Evolutionary conservation across 1,140 invertebrate species (phyloP).

Genomic region (Zaprionus nigranus): DNA sequence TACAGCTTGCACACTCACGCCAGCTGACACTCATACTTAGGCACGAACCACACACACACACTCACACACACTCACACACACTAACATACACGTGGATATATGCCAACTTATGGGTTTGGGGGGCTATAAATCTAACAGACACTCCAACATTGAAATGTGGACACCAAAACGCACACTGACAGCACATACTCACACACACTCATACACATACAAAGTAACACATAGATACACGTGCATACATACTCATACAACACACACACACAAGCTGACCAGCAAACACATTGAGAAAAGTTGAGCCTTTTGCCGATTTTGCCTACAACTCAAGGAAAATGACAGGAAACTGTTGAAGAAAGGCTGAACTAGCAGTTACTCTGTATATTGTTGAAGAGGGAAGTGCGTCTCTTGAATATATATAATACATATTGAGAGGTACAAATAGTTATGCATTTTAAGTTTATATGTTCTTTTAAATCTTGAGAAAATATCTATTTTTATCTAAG

Average conservation of each 20-base stretch:
- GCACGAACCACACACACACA: constrained; percentile 10
- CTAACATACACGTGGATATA: constrained; percentile 6
- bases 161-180: constrained; percentile 30
- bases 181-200: neutral
- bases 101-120: constrained; percentile 41
- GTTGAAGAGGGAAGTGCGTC: neutral
- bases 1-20: constrained; percentile 59
- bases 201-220: constrained; percentile 1
- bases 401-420: neutral
- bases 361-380: neutral
- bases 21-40: constrained; percentile 12
- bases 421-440: too few species aligned
- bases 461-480: too few species aligned
- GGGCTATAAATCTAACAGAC: constrained; percentile 72
- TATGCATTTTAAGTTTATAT: too few species aligned
- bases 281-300: constrained; percentile 35
- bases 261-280: neutral
- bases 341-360: neutral
- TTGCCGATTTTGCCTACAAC: constrained; percentile 34
- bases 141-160: constrained; percentile 30
- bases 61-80: constrained; percentile 3
- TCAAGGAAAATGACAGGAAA: neutral
- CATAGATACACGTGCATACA: neutral
- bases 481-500: too few species aligned
- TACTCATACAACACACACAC: constrained; percentile 3